Conservation (phyloP, 2,888 invertebrate genomes). For the Mermis nigrescens region DNA sequence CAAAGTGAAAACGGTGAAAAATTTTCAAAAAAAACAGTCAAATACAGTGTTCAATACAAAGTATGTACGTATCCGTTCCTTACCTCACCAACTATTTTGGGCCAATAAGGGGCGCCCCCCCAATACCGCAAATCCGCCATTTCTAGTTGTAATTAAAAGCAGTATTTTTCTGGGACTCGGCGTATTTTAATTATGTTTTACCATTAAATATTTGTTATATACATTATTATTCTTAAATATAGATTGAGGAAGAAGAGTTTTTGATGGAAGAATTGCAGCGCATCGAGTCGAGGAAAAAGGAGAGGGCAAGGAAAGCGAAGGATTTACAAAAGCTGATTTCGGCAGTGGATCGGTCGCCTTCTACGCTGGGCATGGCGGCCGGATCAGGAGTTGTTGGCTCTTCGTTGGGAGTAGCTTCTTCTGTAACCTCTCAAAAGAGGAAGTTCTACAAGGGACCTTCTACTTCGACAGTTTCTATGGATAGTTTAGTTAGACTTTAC, state of each 20-base stretch:
- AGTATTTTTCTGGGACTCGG: too few relatives aligned
- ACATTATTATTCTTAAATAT: slow-evolving; percentile 14
- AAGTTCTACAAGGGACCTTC: neutral
- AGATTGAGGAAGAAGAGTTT: slow-evolving; percentile 86
- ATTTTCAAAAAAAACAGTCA: too few relatives aligned
- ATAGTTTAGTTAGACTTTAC: neutral
- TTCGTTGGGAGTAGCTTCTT: neutral
- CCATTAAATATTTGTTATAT: too few relatives aligned
- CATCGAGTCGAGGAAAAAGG: slow-evolving; percentile 86
- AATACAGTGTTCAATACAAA: too few relatives aligned
- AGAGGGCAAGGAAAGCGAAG: slow-evolving; percentile 89
- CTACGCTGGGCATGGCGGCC: slow-evolving; percentile 13
- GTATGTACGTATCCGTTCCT: too few relatives aligned
- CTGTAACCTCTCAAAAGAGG: neutral
- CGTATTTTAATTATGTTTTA: too few relatives aligned
- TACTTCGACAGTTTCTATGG: neutral
- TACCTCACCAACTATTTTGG: too few relatives aligned
- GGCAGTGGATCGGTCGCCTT: slow-evolving; percentile 45
- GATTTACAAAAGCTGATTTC: slow-evolving; percentile 90
- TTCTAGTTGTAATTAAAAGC: too few relatives aligned
- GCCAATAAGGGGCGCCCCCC: too few relatives aligned
- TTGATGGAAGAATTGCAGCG: slow-evolving; percentile 70
- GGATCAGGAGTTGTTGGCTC: neutral
- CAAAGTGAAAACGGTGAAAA: too few relatives aligned
- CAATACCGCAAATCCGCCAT: too few relatives aligned